Evolutionary conservation across 2,113 vertebrate species (phyloP), one percentile per base, ranked within the genome.

Genomic region (Xiphias gladius): DNA sequence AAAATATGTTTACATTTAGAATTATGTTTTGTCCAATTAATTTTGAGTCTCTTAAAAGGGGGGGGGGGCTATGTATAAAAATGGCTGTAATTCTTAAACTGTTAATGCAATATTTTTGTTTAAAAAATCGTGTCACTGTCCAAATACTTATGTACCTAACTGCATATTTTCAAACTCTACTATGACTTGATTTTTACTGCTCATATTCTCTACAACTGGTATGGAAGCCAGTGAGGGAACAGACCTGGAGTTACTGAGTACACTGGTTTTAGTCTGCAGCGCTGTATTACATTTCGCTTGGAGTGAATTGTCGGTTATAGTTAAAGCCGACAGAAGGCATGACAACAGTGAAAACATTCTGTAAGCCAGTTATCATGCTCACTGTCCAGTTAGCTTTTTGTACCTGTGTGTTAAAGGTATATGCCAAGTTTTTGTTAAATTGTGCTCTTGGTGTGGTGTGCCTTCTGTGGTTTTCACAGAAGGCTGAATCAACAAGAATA

Each of bases 271-370:
- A 26, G 54, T 73, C 70, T 58, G 30, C 62, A 81, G 72, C 14
- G 19, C 48, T 9, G 48, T 24, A 76, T 85, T 59, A 59, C 37
- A 79, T 84, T 69, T 58, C n/a, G 48, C 63, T 71, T 68, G 66
- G 41, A 62, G 55, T 7, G 5, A 48, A 24, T 22, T 28, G 79
- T 54, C 71, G 64, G 32, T 24, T 16, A 26, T 37, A 1, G 57
- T 65, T 26, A 5, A 37, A 58, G 39, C 43, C 19, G 48, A 67
- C 73, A 73, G 37, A 58, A 48, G 54, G 57, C 73, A 78, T 3
- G 50, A 35, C 32, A 10, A 68, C 37, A 48, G 24, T 28, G 52
- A 52, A 39, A 58, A 26, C 30, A 26, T 14, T 26, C 16, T 32
- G 20, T 4, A 28, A 48, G 24, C 28, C 39, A 7, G 3, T 59